Conservation (phyloP, 2,797 vertebrate genomes). For the Gymnothorax javanicus region DNA sequence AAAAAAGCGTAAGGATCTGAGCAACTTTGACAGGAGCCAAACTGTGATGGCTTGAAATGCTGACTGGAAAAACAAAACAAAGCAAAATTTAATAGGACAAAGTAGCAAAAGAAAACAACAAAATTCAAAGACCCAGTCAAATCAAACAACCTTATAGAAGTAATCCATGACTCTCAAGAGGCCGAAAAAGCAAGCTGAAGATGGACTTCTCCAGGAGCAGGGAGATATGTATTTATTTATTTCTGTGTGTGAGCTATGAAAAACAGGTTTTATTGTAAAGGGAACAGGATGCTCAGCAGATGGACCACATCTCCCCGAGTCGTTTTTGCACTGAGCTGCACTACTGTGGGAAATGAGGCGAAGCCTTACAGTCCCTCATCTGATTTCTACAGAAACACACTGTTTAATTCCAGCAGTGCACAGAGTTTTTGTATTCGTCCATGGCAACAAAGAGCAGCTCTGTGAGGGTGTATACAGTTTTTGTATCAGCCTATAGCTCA, state of each 20-base stretch:
- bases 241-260: background rate
- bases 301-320: background rate
- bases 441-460: background rate
- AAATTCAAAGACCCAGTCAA: background rate
- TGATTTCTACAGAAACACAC: background rate
- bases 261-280: background rate
- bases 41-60: no score
- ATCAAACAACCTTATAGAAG: background rate
- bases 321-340: background rate
- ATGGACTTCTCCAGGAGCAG: background rate
- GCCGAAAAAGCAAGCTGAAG: background rate
- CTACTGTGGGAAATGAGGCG: background rate
- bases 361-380: background rate
- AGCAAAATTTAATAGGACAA: background rate
- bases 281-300: background rate
- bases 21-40: no score
- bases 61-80: no score
- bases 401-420: no score
- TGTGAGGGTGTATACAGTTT: background rate
- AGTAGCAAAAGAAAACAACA: background rate
- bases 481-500: background rate
- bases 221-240: background rate
- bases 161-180: background rate
- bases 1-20: no score
- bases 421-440: background rate